Conservation (phyloP, 64 coral and sea anemone species). For the Acropora tenuis region DNA sequence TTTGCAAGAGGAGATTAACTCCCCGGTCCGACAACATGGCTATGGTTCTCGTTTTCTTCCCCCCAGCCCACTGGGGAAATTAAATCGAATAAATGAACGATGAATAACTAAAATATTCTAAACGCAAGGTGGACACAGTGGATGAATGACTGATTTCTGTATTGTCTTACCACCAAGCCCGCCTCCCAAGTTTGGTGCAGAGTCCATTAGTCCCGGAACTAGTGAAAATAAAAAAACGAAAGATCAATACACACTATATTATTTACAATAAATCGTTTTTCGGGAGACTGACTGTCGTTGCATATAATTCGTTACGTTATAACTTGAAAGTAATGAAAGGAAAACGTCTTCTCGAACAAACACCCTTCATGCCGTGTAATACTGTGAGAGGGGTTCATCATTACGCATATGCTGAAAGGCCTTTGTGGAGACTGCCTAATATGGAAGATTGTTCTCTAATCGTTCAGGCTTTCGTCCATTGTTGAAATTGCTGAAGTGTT, state of each 20-base stretch:
- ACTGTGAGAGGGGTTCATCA: too few species aligned
- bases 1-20: too few species aligned
- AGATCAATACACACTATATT: neutral
- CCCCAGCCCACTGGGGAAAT: too few species aligned
- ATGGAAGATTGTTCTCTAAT: too few species aligned
- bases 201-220: conserved; percentile 50
- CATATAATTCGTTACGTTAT: neutral
- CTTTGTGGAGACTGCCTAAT: too few species aligned
- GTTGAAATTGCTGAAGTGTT: neutral
- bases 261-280: too few species aligned
- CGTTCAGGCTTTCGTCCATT: neutral
- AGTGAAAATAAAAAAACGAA: neutral
- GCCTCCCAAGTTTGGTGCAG: conserved; percentile 19
- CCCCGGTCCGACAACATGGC: too few species aligned
- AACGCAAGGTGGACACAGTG: too few species aligned
- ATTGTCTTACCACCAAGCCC: conserved; percentile 5
- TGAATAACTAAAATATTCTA: too few species aligned
- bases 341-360: conserved; percentile 41
- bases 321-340: neutral
- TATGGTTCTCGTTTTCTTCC: too few species aligned
- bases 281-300: neutral
- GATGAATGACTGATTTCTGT: neutral
- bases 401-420: too few species aligned
- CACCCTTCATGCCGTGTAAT: neutral
- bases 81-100: too few species aligned